Conservation (phyloP, 1,140 invertebrate species). For the Tribolium castaneum region DNA sequence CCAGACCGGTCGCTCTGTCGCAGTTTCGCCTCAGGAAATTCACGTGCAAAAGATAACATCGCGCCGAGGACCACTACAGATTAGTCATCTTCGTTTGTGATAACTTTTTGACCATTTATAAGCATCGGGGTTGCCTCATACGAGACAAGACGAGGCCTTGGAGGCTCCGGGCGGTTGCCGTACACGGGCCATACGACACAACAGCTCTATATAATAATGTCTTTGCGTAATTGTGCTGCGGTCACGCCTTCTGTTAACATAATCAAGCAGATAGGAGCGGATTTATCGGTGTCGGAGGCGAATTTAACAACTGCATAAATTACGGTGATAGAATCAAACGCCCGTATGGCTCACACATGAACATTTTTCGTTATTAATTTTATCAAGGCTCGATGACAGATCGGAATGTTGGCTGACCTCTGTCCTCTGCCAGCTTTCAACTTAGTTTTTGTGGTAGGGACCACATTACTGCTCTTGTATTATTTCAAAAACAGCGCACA, state of each 20-base stretch:
- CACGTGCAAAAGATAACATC: conserved; percentile 45
- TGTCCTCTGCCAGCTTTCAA: too few species aligned
- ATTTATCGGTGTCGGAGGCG: conserved; percentile 4
- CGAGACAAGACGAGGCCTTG: not conserved
- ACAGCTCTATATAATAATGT: not conserved
- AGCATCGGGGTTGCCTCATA: not conserved
- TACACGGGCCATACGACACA: not conserved
- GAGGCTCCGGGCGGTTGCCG: not conserved
- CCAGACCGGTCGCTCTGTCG: conserved; percentile 39
- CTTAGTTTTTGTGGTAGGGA: too few species aligned
- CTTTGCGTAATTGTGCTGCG: conserved; percentile 16
- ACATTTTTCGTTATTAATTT: not conserved
- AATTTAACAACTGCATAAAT: conserved; percentile 23
- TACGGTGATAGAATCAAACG: not conserved
- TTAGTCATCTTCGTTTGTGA: conserved; percentile 30
- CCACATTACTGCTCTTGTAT: too few species aligned
- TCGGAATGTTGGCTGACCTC: not conserved
- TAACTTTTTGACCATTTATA: conserved; percentile 3
- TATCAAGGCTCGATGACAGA: not conserved
- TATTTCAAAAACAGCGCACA: too few species aligned
- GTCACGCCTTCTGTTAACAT: conserved; percentile 33
- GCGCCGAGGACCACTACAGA: conserved; percentile 19
- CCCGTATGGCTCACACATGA: not conserved
- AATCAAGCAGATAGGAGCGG: conserved; percentile 10
- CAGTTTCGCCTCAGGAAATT: conserved; percentile 25